Base-by-base conservation (phyloP, 2,888 invertebrate genomes). In the Apodemia duryi region DNA sequence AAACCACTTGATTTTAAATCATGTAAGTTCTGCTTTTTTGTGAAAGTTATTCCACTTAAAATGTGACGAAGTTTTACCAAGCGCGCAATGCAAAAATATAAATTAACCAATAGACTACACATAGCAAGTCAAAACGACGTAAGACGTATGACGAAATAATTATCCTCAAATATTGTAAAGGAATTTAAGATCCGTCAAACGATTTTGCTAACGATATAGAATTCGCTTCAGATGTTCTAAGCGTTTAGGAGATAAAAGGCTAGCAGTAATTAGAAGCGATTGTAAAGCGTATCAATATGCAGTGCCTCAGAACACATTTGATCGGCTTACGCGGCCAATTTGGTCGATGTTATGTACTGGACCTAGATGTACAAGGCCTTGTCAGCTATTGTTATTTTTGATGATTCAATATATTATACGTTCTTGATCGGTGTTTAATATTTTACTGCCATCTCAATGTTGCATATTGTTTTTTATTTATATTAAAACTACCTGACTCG, bases 261-360 rank as follows among this genome's bases (percentile, higher is more conserved):
- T 32, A 35, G 13, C 57, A 11, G 13, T 57, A 57, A 57, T 57
- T 57, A 57, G 57, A 57, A 13, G 57, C 32, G 57, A 57, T 49
- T n/a, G 6, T 49, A n/a, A 78, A 76, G 77, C 78, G 81, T 82
- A 77, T 77, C 75, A 76, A 75, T 70, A 67, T 70, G 72, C 51
- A 77, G 75, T 76, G 57, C 32, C 6, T 49, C 49, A 49, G n/a
- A n/a, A 71, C 69, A 73, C 73, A 72, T 73, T 73, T 72, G 74
- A 72, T 72, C 68, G 70, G 69, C 70, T 67, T 65, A 68, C 71
- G 72, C 70, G 74, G 75, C 73, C 73, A 72, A 74, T 75, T 74
- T 72, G 72, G 71, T 69, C 71, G 64, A 69, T 67, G 72, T 67
- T 72, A 71, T 74, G 72, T 69, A 73, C 11, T 35, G 72, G 70